These are phyloP conservation scores for Hylaeus anthracinus DNA, from an alignment of 1,140 invertebrate species.

Conservation along the genomic window DNA sequence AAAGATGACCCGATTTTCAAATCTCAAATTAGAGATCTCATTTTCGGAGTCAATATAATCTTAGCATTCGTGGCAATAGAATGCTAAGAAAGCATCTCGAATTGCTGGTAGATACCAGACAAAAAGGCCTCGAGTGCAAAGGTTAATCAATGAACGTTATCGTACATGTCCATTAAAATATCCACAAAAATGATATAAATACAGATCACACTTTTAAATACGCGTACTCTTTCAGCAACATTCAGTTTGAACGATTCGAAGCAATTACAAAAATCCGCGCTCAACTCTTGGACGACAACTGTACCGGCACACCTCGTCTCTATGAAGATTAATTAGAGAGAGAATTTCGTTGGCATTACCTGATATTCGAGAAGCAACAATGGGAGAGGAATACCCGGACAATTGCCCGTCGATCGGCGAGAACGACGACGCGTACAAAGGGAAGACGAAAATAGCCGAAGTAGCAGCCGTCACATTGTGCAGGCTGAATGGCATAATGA, in stretches of 20 bases:
- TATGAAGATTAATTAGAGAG: constrained; percentile 2
- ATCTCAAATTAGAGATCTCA: no score
- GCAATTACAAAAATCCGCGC: background rate
- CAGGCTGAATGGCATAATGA: constrained; percentile 56
- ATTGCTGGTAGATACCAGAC: no score
- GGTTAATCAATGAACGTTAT: background rate
- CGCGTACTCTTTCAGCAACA: background rate
- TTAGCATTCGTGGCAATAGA: no score
- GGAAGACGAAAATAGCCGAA: constrained; percentile 42
- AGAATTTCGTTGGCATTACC: background rate
- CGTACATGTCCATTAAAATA: background rate
- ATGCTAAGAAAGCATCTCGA: no score
- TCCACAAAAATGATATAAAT: background rate
- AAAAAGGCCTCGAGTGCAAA: no score
- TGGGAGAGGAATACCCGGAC: constrained; percentile 24
- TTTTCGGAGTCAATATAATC: no score
- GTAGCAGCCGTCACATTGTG: constrained; percentile 46
- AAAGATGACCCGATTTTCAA: no score
- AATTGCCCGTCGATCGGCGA: constrained; percentile 26
- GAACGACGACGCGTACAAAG: constrained; percentile 31
- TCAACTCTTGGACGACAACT: background rate
- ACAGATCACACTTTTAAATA: background rate
- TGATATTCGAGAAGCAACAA: background rate
- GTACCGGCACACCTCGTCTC: background rate
- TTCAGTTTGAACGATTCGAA: background rate